phyloP scores from a whole-genome alignment of 2,797 vertebrate genomes.

The Rhabdomys pumilio region DNA sequence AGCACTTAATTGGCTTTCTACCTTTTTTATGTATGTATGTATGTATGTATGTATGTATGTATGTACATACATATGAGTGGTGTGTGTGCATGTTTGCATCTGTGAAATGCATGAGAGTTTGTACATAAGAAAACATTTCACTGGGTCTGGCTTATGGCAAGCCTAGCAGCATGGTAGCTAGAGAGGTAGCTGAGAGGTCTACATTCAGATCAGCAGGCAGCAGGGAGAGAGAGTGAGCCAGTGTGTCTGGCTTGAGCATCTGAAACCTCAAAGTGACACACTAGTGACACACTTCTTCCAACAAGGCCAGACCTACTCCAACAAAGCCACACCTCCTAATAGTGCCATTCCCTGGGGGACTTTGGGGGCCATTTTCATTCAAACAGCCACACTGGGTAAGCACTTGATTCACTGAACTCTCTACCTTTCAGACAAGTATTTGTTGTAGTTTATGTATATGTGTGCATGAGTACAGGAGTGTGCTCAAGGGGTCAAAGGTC shows the following conservation, averaged over 20 bases:
- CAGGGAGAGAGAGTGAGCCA: not conserved
- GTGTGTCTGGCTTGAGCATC: not conserved
- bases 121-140: not conserved
- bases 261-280: not conserved
- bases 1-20: not conserved
- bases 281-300: not conserved
- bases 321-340: not conserved
- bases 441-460: not conserved
- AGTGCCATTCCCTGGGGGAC: not conserved
- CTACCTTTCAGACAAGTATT: too few relatives aligned
- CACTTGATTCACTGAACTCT: not conserved
- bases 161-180: not conserved
- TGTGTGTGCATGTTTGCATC: not conserved
- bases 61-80: not conserved
- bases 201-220: not conserved
- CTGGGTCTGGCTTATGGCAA: not conserved
- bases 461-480: not conserved
- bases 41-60: not conserved
- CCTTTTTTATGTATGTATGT: not conserved
- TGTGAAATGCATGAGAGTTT: not conserved
- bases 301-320: not conserved
- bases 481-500: not conserved
- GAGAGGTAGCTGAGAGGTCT: not conserved
- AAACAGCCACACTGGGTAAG: not conserved
- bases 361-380: not conserved